Evolutionary conservation across 2,888 invertebrate species (phyloP).

Genomic region (Torymus tubicola): DNA sequence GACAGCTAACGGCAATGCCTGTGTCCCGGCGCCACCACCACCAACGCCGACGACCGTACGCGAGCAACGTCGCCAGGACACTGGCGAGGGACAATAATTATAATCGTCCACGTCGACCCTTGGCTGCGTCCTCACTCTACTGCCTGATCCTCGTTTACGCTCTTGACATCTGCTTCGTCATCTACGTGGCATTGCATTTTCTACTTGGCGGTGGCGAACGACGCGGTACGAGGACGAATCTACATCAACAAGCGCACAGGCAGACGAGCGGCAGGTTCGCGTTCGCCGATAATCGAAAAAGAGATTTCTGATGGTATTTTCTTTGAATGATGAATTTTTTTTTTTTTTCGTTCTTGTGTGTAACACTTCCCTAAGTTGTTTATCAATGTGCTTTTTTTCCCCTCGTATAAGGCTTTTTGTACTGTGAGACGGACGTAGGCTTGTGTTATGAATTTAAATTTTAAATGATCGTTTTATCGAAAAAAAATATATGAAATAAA

Average conservation of each 20-base stretch:
- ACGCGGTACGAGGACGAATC: neutral
- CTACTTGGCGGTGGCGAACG: neutral
- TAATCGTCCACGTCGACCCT: neutral
- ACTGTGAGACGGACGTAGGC: too few species aligned
- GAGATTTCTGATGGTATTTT: slow-evolving; percentile 36
- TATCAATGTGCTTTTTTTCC: too few species aligned
- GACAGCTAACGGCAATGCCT: neutral
- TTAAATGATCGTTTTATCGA: too few species aligned
- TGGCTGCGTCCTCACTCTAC: slow-evolving; percentile 8
- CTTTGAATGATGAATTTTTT: too few species aligned
- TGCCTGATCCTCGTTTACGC: slow-evolving; percentile 3
- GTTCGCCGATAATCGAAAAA: slow-evolving; percentile 22
- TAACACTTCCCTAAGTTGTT: too few species aligned
- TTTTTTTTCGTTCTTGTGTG: too few species aligned
- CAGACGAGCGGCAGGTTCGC: neutral
- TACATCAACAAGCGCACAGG: neutral
- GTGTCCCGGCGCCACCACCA: neutral
- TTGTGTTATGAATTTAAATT: too few species aligned
- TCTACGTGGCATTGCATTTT: slow-evolving; percentile 31
- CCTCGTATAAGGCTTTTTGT: too few species aligned
- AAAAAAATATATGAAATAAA: too few species aligned
- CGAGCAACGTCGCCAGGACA: too few species aligned
- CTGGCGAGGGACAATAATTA: too few species aligned
- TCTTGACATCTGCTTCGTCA: slow-evolving; percentile 14
- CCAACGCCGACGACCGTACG: neutral